These are phyloP conservation scores for Exephanes ischioxanthus DNA, from an alignment of 2,888 invertebrate genomes.

Conservation along the genomic window DNA sequence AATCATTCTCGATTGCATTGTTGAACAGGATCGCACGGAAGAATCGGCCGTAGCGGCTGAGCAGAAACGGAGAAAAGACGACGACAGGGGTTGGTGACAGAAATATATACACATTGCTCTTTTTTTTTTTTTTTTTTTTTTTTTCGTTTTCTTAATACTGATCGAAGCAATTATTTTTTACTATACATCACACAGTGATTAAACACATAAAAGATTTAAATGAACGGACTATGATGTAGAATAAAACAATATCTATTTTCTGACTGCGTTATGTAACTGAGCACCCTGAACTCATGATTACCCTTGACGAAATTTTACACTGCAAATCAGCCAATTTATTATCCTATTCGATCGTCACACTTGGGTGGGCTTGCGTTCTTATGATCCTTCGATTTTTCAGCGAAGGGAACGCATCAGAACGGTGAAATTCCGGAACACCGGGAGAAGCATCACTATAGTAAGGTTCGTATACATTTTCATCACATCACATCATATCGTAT, in stretches of 20 bases:
- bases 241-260: conserved; percentile 64
- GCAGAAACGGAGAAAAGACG: conserved; percentile 92
- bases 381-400: conserved; percentile 80
- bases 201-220: conserved; percentile 21
- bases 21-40: conserved; percentile 90
- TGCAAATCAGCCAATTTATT: conserved; percentile 50
- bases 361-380: conserved; percentile 47
- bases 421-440: conserved; percentile 90
- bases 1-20: conserved; percentile 35
- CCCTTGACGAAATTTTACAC: conserved; percentile 49
- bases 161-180: conserved; percentile 51
- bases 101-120: conserved; percentile 3
- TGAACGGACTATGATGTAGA: conserved; percentile 38
- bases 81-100: conserved; percentile 89
- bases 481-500: conserved; percentile 9
- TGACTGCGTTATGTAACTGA: conserved; percentile 26
- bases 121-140: conserved; percentile 55
- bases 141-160: conserved; percentile 17
- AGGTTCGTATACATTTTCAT: conserved; percentile 86
- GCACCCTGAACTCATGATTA: conserved; percentile 43
- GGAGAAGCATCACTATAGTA: conserved; percentile 91
- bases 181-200: conserved; percentile 41
- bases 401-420: conserved; percentile 90
- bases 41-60: conserved; percentile 88
- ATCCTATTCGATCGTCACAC: conserved; percentile 47